Percentiles rank a stretch among this genome's conserved stretches.
Conservation (phyloP, 2,888 invertebrate genomes). For the Cinara cedri region DNA sequence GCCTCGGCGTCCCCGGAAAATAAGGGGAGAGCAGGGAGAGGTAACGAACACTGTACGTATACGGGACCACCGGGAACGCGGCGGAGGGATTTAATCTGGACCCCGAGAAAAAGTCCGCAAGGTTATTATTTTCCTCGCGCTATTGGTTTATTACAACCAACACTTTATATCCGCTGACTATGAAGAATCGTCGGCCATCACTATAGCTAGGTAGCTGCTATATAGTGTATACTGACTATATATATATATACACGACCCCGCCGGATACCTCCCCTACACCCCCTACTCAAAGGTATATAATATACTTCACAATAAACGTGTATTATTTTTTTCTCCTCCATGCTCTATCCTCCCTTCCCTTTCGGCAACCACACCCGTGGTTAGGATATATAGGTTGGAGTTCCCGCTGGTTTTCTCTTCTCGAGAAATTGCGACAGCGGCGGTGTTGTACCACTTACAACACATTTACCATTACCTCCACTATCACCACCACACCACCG, state of each 20-base stretch:
- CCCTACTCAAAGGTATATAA: background rate
- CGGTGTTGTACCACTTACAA: background rate
- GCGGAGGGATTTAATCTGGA: conserved; percentile 53
- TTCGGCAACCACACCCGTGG: background rate
- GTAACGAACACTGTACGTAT: too few species aligned
- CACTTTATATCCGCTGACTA: conserved; percentile 57
- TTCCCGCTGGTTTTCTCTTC: conserved; percentile 27
- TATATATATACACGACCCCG: too few species aligned
- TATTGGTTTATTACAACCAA: conserved; percentile 55
- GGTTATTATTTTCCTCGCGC: conserved; percentile 49
- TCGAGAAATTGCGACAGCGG: conserved; percentile 7
- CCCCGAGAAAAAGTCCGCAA: conserved; percentile 49
- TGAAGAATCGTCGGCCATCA: conserved; percentile 52
- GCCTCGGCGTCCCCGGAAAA: too few species aligned
- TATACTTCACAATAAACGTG: conserved; percentile 42
- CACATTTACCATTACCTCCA: too few species aligned
- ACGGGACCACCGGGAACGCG: background rate
- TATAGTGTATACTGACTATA: too few species aligned
- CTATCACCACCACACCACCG: too few species aligned
- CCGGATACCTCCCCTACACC: too few species aligned
- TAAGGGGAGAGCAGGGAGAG: too few species aligned
- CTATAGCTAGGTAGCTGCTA: too few species aligned
- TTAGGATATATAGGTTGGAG: too few species aligned
- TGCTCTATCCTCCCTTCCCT: background rate
- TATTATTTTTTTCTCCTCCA: conserved; percentile 31